Conservation (phyloP, 2,797 vertebrate species). For the Adrianichthys oophorus region DNA sequence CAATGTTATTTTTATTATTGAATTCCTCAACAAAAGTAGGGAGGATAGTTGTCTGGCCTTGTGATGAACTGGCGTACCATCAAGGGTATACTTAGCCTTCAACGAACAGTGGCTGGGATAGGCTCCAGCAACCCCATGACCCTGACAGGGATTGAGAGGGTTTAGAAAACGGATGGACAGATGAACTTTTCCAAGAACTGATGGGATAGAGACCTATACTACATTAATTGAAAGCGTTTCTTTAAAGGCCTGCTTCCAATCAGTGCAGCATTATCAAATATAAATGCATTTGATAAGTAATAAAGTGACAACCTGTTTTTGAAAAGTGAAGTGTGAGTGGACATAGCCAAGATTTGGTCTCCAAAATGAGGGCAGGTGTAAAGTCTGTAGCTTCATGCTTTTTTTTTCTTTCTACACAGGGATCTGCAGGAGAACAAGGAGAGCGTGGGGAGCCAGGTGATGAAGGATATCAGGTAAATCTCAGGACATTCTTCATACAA, state of each 20-base stretch:
- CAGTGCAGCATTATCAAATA: conserved; percentile 14
- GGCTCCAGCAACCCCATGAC: no score
- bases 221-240: not conserved
- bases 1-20: conserved; percentile 13
- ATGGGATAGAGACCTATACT: not conserved
- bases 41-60: no score
- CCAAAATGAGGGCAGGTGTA: conserved; percentile 1
- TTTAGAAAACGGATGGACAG: no score
- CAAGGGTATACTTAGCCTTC: no score
- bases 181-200: not conserved
- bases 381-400: conserved; percentile 34
- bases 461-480: conserved; percentile 89
- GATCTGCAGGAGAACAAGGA: conserved; percentile 84
- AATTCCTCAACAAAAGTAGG: no score
- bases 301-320: conserved; percentile 33
- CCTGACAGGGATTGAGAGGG: no score
- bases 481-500: no score
- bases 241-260: conserved; percentile 4
- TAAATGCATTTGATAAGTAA: conserved; percentile 10
- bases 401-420: conserved; percentile 79
- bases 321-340: not conserved
- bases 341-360: no score
- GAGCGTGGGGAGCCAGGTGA: conserved; percentile 89
- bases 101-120: no score
- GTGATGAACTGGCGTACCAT: no score